phyloP scores from a whole-genome alignment of 2,888 invertebrate species.

The Coleophora flavipennella region DNA sequence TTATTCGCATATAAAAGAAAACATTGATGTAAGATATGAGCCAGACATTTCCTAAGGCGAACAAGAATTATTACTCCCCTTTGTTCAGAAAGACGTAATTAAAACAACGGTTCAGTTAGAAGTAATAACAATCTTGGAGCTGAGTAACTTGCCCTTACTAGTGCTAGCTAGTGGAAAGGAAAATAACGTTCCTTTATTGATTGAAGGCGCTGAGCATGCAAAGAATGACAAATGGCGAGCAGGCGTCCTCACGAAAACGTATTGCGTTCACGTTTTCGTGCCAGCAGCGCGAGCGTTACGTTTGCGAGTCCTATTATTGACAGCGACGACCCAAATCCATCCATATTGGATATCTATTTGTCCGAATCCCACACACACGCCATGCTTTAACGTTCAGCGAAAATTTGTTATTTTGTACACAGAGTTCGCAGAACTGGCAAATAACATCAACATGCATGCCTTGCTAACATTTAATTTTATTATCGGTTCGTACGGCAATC shows the following conservation, averaged over 20 bases:
- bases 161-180: conserved; percentile 1
- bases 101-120: conserved; percentile 18
- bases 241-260: conserved; percentile 18
- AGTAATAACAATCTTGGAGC: conserved; percentile 9
- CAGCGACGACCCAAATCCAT: conserved; percentile 36
- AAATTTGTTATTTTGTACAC: neutral
- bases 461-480: neutral
- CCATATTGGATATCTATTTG: conserved; percentile 35
- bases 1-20: conserved; percentile 47
- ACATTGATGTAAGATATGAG: conserved; percentile 49
- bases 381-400: conserved; percentile 5
- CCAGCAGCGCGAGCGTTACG: conserved; percentile 25
- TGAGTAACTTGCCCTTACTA: too few species aligned
- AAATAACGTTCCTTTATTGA: conserved; percentile 3
- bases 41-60: conserved; percentile 33
- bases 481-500: neutral
- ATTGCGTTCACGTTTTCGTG: conserved; percentile 36
- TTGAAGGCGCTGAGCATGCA: conserved; percentile 1
- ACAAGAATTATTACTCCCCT: conserved; percentile 37
- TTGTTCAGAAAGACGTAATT: conserved; percentile 25
- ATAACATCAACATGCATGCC: neutral
- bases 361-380: too few species aligned
- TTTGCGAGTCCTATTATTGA: conserved; percentile 41
- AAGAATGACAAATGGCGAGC: conserved; percentile 1
- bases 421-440: too few species aligned